These are phyloP conservation scores for Stylophora pistillata DNA, from an alignment of 64 coral and sea anemone genomes.

Conservation along the genomic window DNA sequence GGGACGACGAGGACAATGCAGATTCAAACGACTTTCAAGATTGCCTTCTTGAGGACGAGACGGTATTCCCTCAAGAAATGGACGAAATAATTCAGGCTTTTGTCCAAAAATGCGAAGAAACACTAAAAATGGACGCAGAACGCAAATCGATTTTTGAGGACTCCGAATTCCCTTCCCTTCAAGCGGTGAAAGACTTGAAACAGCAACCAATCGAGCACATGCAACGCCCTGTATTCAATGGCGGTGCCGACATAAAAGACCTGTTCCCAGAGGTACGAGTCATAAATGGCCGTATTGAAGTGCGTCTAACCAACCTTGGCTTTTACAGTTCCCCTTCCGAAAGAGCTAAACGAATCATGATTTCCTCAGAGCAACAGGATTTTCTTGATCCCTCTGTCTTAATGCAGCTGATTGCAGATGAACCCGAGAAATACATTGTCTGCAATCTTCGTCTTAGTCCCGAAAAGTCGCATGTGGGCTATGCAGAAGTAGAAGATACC, in stretches of 20 bases:
- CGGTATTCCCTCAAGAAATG: conserved; percentile 50
- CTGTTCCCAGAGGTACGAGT: conserved; percentile 12
- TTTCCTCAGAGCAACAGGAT: conserved; percentile 47
- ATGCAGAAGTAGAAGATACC: conserved; percentile 63
- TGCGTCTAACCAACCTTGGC: conserved; percentile 62
- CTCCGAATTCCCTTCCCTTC: conserved; percentile 64
- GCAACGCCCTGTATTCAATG: neutral
- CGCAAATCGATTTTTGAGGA: conserved; percentile 30
- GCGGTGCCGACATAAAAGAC: neutral
- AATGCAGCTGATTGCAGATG: conserved; percentile 1
- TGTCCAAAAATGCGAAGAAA: conserved; percentile 58
- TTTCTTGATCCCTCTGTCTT: conserved; percentile 66
- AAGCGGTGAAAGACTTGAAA: neutral
- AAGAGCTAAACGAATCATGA: conserved; percentile 25
- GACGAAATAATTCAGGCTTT: conserved; percentile 84
- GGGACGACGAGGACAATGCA: neutral
- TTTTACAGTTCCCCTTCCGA: conserved; percentile 20
- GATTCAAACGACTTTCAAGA: conserved; percentile 37
- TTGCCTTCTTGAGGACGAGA: conserved; percentile 46
- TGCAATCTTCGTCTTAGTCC: conserved; percentile 68
- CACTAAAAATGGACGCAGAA: conserved; percentile 15
- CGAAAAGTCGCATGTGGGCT: conserved; percentile 30
- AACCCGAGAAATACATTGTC: conserved; percentile 46
- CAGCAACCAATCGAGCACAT: neutral
- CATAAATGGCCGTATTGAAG: conserved; percentile 54